Percentiles rank a stretch among this genome's conserved stretches.
These are phyloP conservation scores for Drosophila lowei DNA, from an alignment of 1,140 invertebrate species.

Conservation along the genomic window DNA sequence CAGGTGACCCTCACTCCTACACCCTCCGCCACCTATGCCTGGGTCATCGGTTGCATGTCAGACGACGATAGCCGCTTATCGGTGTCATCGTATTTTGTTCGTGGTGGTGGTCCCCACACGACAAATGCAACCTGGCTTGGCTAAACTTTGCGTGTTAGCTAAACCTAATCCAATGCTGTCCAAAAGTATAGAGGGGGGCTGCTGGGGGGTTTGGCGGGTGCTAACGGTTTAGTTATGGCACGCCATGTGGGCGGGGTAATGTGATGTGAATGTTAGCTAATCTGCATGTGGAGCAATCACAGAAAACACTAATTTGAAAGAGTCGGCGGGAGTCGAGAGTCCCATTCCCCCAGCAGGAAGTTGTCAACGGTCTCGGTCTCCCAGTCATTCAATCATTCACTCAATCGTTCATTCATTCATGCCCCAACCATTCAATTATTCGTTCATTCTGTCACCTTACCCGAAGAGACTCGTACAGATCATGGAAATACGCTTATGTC, in stretches of 20 bases:
- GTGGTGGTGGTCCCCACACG: conserved; percentile 21
- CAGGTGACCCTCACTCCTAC: background rate
- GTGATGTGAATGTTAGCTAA: conserved; percentile 64
- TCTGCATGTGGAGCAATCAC: conserved; percentile 43
- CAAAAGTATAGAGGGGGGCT: conserved; percentile 1
- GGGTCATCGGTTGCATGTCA: conserved; percentile 40
- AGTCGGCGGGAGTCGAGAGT: background rate
- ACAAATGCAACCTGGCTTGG: conserved; percentile 25
- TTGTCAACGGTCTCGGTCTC: conserved; percentile 18
- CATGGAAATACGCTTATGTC: conserved; percentile 80
- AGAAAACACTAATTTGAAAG: conserved; percentile 33
- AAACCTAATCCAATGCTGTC: conserved; percentile 55
- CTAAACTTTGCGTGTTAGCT: conserved; percentile 73
- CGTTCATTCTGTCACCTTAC: conserved; percentile 19
- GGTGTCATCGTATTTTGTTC: conserved; percentile 62
- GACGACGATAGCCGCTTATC: conserved; percentile 58
- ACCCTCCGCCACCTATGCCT: background rate
- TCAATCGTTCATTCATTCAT: background rate
- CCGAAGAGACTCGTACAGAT: conserved; percentile 40
- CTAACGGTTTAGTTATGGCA: conserved; percentile 1
- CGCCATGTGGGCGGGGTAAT: conserved; percentile 10
- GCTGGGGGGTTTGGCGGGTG: background rate
- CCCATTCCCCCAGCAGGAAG: conserved; percentile 25
- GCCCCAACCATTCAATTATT: conserved; percentile 5
- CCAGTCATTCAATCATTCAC: background rate